These are phyloP conservation scores for Pimephales promelas DNA, from an alignment of 2,113 vertebrate genomes.

Conservation along the genomic window DNA sequence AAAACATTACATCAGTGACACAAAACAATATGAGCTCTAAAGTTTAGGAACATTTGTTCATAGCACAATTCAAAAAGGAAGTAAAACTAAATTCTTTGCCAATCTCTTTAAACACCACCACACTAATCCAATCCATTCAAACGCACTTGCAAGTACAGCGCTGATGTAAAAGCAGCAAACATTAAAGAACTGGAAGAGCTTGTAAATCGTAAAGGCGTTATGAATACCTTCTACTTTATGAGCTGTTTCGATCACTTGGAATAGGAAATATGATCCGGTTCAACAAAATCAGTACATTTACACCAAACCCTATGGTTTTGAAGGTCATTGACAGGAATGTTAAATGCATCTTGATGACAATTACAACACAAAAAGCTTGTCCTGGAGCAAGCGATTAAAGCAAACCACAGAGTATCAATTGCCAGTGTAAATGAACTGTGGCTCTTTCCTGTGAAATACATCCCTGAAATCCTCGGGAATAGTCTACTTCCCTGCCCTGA, in stretches of 20 bases:
- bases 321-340: neutral
- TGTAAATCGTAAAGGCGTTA: neutral
- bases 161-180: neutral
- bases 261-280: neutral
- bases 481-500: neutral
- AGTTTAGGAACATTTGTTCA: neutral
- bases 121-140: neutral
- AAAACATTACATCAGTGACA: neutral
- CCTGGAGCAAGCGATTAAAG: neutral
- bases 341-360: neutral
- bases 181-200: neutral
- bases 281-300: neutral
- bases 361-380: neutral
- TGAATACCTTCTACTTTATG: neutral
- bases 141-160: neutral
- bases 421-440: neutral
- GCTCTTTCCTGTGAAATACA: slow-evolving; percentile 6
- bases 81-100: neutral
- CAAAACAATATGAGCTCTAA: neutral
- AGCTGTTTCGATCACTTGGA: neutral
- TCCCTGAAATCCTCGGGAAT: neutral
- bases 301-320: neutral
- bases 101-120: neutral
- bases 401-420: neutral
- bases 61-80: neutral